These are phyloP conservation scores for Petroica traversi DNA, from an alignment of 2,113 vertebrate genomes.

Conservation along the genomic window DNA sequence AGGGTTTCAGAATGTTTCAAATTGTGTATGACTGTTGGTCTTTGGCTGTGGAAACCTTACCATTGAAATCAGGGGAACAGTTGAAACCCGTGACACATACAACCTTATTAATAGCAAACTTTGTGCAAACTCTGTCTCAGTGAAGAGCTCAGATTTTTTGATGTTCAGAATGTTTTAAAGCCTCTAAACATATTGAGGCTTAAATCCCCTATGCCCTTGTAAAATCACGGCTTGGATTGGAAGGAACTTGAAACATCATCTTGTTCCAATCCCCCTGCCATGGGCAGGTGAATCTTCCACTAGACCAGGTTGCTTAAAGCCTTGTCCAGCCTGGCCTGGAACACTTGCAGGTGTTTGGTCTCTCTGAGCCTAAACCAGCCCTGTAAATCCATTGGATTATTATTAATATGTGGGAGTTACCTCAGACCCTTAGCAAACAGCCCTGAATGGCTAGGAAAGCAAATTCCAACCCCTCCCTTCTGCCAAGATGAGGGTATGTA, in stretches of 20 bases:
- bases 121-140: neutral
- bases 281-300: neutral
- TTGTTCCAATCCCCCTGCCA: neutral
- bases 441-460: neutral
- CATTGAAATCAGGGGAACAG: neutral
- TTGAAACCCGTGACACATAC: neutral
- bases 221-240: neutral
- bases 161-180: neutral
- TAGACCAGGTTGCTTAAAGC: neutral
- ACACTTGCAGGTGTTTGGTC: neutral
- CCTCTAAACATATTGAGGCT: rapidly evolving
- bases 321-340: neutral
- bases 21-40: neutral
- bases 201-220: neutral
- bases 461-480: slow-evolving; percentile 23
- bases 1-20: neutral
- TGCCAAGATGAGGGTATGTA: neutral
- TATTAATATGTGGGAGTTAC: neutral
- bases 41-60: neutral
- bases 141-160: neutral
- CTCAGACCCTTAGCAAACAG: neutral
- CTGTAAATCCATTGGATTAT: neutral
- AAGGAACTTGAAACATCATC: neutral
- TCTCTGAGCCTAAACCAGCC: neutral
- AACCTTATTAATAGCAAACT: neutral